A percentile compares a stretch with the other conserved stretches of the same genome.
phyloP scores from a whole-genome alignment of 35 echinoderm and acorn worm species.

The Hemicentrotus pulcherrimus region DNA sequence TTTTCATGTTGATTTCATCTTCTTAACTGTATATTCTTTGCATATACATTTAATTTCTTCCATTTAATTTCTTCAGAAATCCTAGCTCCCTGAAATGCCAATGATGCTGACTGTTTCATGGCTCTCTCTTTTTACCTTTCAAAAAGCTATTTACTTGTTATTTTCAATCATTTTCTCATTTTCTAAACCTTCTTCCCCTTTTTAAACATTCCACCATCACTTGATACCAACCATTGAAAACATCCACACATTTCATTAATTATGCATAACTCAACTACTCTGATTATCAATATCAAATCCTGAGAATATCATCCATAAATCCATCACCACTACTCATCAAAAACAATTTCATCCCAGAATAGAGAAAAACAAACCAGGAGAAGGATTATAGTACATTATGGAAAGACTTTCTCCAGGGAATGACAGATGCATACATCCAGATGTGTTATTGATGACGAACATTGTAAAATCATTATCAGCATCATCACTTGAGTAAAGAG shows the following conservation, averaged over 20 bases:
- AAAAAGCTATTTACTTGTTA: not conserved
- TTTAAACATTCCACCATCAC: not conserved
- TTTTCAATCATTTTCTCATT: not conserved
- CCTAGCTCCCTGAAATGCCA: no score
- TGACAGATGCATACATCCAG: not conserved
- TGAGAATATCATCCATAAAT: not conserved
- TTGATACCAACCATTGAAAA: not conserved
- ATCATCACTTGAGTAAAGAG: not conserved
- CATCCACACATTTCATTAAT: not conserved
- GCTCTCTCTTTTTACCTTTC: no score
- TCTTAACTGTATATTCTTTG: not conserved
- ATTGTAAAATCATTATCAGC: not conserved
- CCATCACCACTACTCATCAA: not conserved
- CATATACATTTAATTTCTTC: not conserved
- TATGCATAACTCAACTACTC: not conserved
- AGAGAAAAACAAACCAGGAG: not conserved
- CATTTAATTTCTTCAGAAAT: not conserved
- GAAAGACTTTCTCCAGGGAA: not conserved
- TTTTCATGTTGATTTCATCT: not conserved
- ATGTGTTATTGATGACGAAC: not conserved
- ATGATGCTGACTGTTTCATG: no score
- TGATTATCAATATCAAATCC: not conserved
- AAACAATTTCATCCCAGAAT: not conserved
- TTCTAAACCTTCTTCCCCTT: not conserved
- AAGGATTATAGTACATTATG: not conserved